Conservation (phyloP, 2,797 vertebrate species). For the Tiaroga cobitis region DNA sequence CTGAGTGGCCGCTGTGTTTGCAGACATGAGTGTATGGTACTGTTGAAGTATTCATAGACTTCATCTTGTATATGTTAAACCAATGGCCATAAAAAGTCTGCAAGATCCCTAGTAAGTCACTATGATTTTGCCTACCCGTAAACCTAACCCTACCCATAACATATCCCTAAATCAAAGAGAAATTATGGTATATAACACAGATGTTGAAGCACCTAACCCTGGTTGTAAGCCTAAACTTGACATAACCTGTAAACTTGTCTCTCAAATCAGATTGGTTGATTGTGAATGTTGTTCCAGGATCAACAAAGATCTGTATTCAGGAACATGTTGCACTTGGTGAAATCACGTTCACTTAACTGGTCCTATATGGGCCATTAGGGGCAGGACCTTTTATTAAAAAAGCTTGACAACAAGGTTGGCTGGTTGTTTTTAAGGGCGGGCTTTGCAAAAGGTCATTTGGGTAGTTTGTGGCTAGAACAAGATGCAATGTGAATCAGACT, state of each 20-base stretch:
- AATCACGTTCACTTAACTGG: not conserved
- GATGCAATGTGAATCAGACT: not conserved
- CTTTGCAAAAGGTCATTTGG: not conserved
- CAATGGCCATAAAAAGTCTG: not conserved
- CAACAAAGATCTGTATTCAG: not conserved
- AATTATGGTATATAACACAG: not conserved
- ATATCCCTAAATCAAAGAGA: not conserved
- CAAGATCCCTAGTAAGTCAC: not conserved
- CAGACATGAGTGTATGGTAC: not conserved
- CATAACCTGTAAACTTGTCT: not conserved
- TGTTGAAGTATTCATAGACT: not conserved
- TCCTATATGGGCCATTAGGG: not conserved
- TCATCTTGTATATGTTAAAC: not conserved
- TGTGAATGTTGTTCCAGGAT: not conserved
- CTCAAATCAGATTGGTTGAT: not conserved
- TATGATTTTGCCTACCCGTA: not conserved
- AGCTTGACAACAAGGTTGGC: not conserved
- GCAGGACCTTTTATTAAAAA: not conserved
- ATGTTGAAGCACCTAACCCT: not conserved
- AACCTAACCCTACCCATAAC: not conserved
- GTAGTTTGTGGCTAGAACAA: not conserved
- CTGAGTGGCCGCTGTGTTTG: slow-evolving; percentile 45
- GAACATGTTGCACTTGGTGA: not conserved
- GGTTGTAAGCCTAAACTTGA: not conserved
- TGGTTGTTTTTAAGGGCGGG: not conserved